These are phyloP conservation scores for Megalurothrips usitatus DNA, from an alignment of 2,888 invertebrate species.

Conservation along the genomic window DNA sequence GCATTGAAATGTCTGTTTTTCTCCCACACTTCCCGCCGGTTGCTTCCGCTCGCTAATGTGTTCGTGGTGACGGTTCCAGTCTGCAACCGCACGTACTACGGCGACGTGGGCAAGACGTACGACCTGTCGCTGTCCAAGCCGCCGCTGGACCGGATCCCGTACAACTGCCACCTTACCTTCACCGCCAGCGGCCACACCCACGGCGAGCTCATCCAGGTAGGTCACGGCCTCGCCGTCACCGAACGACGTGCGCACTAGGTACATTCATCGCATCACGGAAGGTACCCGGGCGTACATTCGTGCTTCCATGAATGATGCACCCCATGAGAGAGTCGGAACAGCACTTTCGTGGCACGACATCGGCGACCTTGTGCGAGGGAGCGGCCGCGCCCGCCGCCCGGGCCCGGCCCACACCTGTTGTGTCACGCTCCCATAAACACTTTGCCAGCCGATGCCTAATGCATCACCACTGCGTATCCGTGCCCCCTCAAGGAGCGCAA, in stretches of 20 bases:
- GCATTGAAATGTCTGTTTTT: too few species aligned
- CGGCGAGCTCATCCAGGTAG: conserved; percentile 85
- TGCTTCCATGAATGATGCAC: too few species aligned
- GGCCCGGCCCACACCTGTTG: background rate
- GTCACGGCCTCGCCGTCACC: too few species aligned
- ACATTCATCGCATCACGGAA: too few species aligned
- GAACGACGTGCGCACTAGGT: too few species aligned
- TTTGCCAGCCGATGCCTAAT: background rate
- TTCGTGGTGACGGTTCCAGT: conserved; percentile 56
- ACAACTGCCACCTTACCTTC: conserved; percentile 85
- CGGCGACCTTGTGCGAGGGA: background rate
- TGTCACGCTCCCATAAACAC: background rate
- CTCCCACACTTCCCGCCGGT: too few species aligned
- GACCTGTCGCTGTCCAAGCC: conserved; percentile 70
- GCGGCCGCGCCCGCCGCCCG: background rate
- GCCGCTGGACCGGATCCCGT: conserved; percentile 70
- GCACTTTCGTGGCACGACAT: too few species aligned
- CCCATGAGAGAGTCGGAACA: too few species aligned
- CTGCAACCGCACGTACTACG: conserved; percentile 89
- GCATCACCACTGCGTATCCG: background rate
- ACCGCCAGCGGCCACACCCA: conserved; percentile 83
- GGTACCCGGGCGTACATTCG: too few species aligned
- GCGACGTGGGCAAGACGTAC: conserved; percentile 77
- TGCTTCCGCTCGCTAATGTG: too few species aligned
- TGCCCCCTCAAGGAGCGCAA: background rate